Base-by-base conservation (phyloP, 2,888 invertebrate species). In the Limnephilus auricula region DNA sequence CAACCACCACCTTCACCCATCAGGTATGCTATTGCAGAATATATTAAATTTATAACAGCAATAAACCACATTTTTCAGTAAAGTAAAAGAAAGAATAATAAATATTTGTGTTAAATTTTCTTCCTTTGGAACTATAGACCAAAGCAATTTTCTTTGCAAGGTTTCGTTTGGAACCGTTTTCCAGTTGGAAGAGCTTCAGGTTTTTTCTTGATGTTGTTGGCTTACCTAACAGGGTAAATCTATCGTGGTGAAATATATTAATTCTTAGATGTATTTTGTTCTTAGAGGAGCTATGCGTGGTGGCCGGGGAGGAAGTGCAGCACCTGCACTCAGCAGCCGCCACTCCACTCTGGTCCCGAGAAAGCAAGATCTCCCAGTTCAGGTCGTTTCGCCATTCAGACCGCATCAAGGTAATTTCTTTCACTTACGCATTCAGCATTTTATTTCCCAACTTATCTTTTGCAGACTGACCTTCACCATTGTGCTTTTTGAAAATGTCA, bases 381-480 rank as follows among this genome's bases (percentile, higher is more conserved):
- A 96, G 93, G 94, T 96, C 94, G 96, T 96, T 82, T 94, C 95
- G 65, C 96, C 96, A 0, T 95, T 96, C 95, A 96, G 95, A 94
- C 94, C 95, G 31, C 95, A 95, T 90, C 95, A 94, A 90, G 93
- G 91, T 92, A 37, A 80, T 40, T 89, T 78, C 13, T 87, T 83
- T n/a, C 34, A 82, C 30, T 82, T 15, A 45, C 37, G 9, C 65
- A 65, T 31, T 15, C 15, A 45, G 2, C 15, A 45, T 40, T 40
- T 40, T 45, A 45, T 45, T 45, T 45, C 45, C 45, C 3, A 45
- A 45, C 3, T 45, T 15, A 89, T 79, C 25, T 89, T 45, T 90
- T 32, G 3, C 13, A 32, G 31, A 6, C 2, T 0, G 30, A n/a
- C n/a, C 9, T 32, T 12, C 18, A 32, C 31, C 31, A 18, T 25